These are phyloP conservation scores for Hymenopus coronatus DNA, from an alignment of 2,888 invertebrate genomes.

Conservation along the genomic window DNA sequence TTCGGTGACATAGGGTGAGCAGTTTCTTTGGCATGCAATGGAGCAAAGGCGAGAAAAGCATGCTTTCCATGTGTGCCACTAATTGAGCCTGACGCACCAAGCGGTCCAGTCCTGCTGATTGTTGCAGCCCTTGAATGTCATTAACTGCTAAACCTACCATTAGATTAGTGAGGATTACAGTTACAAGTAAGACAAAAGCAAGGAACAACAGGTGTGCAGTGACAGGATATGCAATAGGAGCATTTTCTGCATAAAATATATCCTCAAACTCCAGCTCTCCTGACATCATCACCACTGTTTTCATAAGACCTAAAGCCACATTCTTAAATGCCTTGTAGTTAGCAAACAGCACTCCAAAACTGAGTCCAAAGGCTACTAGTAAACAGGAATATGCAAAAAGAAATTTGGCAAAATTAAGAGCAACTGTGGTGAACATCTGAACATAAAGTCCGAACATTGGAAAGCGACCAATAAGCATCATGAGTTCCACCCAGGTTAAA, in stretches of 20 bases:
- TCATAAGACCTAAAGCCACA: slow-evolving; percentile 63
- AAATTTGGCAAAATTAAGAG: slow-evolving; percentile 79
- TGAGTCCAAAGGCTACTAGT: slow-evolving; percentile 74
- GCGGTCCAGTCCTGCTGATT: slow-evolving; percentile 68
- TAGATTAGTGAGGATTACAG: slow-evolving; percentile 77
- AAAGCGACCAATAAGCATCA: slow-evolving; percentile 83
- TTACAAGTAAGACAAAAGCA: slow-evolving; percentile 73
- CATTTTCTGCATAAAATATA: slow-evolving; percentile 64
- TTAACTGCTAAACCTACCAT: slow-evolving; percentile 83
- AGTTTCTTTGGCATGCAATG: slow-evolving; percentile 58
- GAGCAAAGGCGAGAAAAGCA: slow-evolving; percentile 74
- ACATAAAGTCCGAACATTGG: slow-evolving; percentile 83
- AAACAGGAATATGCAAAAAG: slow-evolving; percentile 77
- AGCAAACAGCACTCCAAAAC: slow-evolving; percentile 78
- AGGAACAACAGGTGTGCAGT: slow-evolving; percentile 75
- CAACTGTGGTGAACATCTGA: slow-evolving; percentile 83
- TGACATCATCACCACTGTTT: slow-evolving; percentile 86
- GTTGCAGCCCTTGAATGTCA: slow-evolving; percentile 64
- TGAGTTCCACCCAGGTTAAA: slow-evolving; percentile 77
- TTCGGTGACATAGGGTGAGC: slow-evolving; percentile 64
- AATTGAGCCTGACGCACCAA: slow-evolving; percentile 78
- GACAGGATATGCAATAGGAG: slow-evolving; percentile 59
- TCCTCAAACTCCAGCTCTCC: slow-evolving; percentile 84
- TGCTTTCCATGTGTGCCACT: slow-evolving; percentile 77
- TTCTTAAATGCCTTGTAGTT: slow-evolving; percentile 69